Evolutionary conservation across 2,797 vertebrate species (phyloP).

Genomic region (Amblyraja radiata): DNA sequence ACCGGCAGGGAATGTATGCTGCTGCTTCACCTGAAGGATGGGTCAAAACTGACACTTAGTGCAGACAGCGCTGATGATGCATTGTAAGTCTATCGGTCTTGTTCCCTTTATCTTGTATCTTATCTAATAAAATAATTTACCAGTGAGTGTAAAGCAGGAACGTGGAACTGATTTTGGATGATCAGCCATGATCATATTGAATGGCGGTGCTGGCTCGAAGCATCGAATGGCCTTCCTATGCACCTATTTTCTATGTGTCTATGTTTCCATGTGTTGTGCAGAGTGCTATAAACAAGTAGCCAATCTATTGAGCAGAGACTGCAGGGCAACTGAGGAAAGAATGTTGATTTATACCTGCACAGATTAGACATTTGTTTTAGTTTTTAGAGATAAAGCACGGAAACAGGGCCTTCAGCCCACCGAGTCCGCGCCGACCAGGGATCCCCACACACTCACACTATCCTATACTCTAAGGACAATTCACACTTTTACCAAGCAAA

Average conservation of each 20-base stretch:
- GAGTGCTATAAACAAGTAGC: neutral
- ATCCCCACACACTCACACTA: too few species aligned
- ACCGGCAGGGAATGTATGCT: conserved; percentile 72
- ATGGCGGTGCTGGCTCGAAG: too few species aligned
- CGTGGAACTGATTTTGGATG: too few species aligned
- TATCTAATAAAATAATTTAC: neutral
- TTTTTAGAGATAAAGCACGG: too few species aligned
- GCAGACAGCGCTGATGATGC: conserved; percentile 85
- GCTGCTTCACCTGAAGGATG: conserved; percentile 62
- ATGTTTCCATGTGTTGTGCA: neutral
- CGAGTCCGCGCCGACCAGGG: too few species aligned
- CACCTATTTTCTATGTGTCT: too few species aligned
- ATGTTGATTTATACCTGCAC: neutral
- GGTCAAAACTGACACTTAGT: conserved; percentile 69
- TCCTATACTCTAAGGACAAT: too few species aligned
- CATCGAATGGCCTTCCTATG: too few species aligned
- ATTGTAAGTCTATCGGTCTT: conserved; percentile 61
- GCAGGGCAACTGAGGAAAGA: neutral
- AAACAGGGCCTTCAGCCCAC: too few species aligned
- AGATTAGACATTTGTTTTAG: neutral
- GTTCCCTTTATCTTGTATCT: neutral
- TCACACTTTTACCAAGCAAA: too few species aligned
- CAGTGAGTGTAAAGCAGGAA: neutral
- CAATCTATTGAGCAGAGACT: neutral
- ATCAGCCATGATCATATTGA: too few species aligned